Evolutionary conservation across 2,797 vertebrate species (phyloP).

Genomic region (Poliocrania exsul): DNA sequence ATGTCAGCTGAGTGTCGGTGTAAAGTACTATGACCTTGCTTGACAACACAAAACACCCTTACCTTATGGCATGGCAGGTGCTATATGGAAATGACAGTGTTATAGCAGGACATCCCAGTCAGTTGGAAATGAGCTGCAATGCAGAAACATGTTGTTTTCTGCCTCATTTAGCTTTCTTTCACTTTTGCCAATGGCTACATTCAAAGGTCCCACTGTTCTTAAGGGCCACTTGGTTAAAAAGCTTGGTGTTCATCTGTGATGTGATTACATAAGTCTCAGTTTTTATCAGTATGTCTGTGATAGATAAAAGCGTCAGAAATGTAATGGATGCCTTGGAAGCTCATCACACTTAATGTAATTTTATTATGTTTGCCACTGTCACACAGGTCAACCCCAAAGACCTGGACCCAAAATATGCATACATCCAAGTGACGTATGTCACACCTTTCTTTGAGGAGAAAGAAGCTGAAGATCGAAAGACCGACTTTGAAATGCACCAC

Average conservation of each 20-base stretch:
- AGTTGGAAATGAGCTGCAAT: not conserved
- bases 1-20: not conserved
- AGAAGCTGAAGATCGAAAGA: slow-evolving; percentile 91
- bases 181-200: not conserved
- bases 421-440: slow-evolving; percentile 97
- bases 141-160: not conserved
- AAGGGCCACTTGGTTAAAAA: not conserved
- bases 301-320: not conserved
- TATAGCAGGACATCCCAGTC: not conserved
- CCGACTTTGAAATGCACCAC: slow-evolving; percentile 96
- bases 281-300: fast-evolving
- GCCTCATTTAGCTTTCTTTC: not conserved
- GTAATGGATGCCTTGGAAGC: not conserved
- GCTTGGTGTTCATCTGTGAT: not conserved
- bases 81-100: not conserved
- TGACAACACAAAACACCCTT: not conserved
- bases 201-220: not conserved
- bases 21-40: not conserved
- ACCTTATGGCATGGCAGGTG: not conserved
- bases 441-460: slow-evolving; percentile 96
- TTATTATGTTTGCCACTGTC: not conserved
- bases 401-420: slow-evolving; percentile 93
- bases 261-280: not conserved
- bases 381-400: slow-evolving; percentile 95
- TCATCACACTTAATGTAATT: not conserved